phyloP scores from a whole-genome alignment of 1,140 invertebrate species.

The Drepana arcuata region DNA sequence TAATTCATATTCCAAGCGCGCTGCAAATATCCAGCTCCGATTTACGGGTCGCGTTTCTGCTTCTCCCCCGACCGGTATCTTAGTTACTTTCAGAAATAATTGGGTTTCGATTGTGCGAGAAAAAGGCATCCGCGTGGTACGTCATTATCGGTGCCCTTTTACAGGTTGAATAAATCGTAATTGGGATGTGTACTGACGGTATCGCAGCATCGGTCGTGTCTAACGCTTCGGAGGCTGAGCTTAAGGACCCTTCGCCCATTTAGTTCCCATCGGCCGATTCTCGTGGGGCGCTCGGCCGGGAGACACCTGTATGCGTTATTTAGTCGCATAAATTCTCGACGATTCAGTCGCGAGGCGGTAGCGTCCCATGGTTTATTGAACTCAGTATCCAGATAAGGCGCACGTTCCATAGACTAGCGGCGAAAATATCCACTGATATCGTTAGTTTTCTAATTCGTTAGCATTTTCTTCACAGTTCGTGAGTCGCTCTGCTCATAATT shows the following conservation, averaged over 20 bases:
- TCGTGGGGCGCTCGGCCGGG: constrained; percentile 42
- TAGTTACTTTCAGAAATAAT: constrained; percentile 68
- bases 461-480: constrained; percentile 44
- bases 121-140: constrained; percentile 37
- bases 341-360: constrained; percentile 39
- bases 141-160: constrained; percentile 64
- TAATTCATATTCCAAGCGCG: constrained; percentile 72
- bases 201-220: constrained; percentile 33
- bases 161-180: constrained; percentile 55
- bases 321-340: constrained; percentile 60
- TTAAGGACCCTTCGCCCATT: constrained; percentile 38
- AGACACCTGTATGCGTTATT: constrained; percentile 68
- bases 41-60: constrained; percentile 41
- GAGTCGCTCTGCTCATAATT: constrained; percentile 54
- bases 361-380: constrained; percentile 57
- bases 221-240: constrained; percentile 33
- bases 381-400: constrained; percentile 47
- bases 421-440: constrained; percentile 35
- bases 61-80: constrained; percentile 41
- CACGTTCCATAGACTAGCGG: constrained; percentile 30
- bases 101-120: constrained; percentile 64
- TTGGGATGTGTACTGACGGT: constrained; percentile 35
- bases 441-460: constrained; percentile 42
- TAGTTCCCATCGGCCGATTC: constrained; percentile 48
- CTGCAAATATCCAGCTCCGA: constrained; percentile 60